Evolutionary conservation across 2,113 vertebrate genomes (phyloP).

Genomic region (Carettochelys insculpta): DNA sequence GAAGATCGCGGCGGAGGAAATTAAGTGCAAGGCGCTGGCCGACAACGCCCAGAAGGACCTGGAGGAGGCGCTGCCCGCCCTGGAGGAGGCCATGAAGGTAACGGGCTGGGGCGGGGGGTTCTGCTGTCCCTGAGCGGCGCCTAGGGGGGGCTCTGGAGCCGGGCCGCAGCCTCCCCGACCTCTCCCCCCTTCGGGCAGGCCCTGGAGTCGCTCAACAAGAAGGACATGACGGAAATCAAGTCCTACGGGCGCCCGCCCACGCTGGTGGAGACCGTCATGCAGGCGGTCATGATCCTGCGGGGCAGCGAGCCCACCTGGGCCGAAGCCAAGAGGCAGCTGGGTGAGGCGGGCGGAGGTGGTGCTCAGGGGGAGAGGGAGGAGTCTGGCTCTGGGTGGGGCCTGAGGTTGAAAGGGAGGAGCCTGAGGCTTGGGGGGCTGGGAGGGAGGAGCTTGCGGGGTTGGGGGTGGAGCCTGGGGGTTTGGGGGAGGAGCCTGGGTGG

Average conservation of each 20-base stretch:
- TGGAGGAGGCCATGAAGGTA: conserved; percentile 91
- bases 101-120: too few relatives aligned
- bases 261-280: conserved; percentile 90
- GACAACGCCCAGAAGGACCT: conserved; percentile 89
- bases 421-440: too few relatives aligned
- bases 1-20: conserved; percentile 85
- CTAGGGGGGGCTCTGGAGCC: too few relatives aligned
- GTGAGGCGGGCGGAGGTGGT: too few relatives aligned
- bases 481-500: too few relatives aligned
- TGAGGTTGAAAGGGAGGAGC: not conserved
- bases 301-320: conserved; percentile 88
- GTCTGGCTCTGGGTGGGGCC: not conserved
- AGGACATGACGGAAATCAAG: conserved; percentile 92
- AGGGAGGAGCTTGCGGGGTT: not conserved
- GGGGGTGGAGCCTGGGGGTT: not conserved
- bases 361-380: too few relatives aligned
- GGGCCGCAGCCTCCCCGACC: too few relatives aligned
- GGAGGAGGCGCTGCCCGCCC: conserved; percentile 87
- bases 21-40: conserved; percentile 86
- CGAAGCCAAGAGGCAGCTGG: conserved; percentile 90
- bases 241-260: conserved; percentile 86
- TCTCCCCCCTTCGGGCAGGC: conserved; percentile 74
- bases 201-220: conserved; percentile 91
- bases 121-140: too few relatives aligned
- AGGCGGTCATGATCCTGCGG: conserved; percentile 90